Evolutionary conservation across 2,113 vertebrate species (phyloP).

Genomic region (Serilophus lunatus): DNA sequence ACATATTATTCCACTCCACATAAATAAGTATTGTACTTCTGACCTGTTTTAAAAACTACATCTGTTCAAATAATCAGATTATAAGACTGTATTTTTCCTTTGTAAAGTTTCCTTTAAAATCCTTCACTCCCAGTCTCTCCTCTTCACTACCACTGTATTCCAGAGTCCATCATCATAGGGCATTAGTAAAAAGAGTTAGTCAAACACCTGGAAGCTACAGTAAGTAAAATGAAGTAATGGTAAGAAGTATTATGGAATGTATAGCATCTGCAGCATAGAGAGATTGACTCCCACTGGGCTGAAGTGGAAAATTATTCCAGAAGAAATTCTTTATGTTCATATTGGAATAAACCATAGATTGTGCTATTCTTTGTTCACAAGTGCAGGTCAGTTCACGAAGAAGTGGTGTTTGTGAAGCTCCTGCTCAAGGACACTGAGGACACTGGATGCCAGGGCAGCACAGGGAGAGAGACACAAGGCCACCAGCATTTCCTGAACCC

Average conservation of each 20-base stretch:
- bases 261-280: constrained; percentile 42
- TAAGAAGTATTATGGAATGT: constrained; percentile 67
- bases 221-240: constrained; percentile 26
- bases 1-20: constrained; percentile 56
- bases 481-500: not conserved
- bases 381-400: constrained; percentile 55
- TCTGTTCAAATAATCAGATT: constrained; percentile 54
- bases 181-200: constrained; percentile 66
- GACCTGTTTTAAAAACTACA: constrained; percentile 61
- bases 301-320: constrained; percentile 30
- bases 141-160: constrained; percentile 27
- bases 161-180: constrained; percentile 4
- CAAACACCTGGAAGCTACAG: constrained; percentile 45
- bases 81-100: constrained; percentile 13
- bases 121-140: not conserved
- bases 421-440: not conserved
- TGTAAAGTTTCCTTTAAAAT: constrained; percentile 31
- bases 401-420: not conserved
- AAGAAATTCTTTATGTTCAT: constrained; percentile 26
- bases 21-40: constrained; percentile 71
- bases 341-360: constrained; percentile 20
- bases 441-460: not conserved
- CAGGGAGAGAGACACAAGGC: not conserved
- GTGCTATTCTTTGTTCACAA: constrained; percentile 61
- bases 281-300: constrained; percentile 22